phyloP scores from a whole-genome alignment of 2,888 invertebrate species.

The Balanococcus diminutus region DNA sequence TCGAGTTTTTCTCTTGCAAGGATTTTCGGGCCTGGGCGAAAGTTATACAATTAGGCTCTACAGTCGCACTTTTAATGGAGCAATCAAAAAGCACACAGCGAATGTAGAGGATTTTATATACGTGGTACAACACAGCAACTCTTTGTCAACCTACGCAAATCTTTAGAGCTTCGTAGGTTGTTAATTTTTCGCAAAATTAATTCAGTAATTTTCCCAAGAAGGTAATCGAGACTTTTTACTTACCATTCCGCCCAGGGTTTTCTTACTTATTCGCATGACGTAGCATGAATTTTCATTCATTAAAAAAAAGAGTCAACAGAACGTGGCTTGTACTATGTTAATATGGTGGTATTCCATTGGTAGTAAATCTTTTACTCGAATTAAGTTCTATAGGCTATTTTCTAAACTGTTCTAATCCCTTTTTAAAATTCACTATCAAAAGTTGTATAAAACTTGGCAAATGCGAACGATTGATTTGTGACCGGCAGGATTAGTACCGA shows the following conservation, averaged over 20 bases:
- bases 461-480: background rate
- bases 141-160: conserved; percentile 7
- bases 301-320: background rate
- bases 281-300: conserved; percentile 3
- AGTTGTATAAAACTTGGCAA: background rate
- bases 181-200: conserved; percentile 24
- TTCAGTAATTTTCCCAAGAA: conserved; percentile 7
- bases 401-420: no score
- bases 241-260: background rate
- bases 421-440: background rate
- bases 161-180: background rate
- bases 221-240: background rate
- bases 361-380: background rate
- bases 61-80: conserved; percentile 24
- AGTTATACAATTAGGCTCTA: conserved; percentile 6
- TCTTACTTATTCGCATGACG: background rate
- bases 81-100: background rate
- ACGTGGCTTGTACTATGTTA: background rate
- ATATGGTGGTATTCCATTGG: background rate
- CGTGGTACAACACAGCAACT: background rate
- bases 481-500: background rate
- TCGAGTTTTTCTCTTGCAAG: background rate
- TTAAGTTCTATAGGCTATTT: background rate
- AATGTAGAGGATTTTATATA: background rate
- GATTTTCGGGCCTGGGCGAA: background rate